Conservation (phyloP, 2,888 invertebrate species). For the Dioctria rufipes region DNA sequence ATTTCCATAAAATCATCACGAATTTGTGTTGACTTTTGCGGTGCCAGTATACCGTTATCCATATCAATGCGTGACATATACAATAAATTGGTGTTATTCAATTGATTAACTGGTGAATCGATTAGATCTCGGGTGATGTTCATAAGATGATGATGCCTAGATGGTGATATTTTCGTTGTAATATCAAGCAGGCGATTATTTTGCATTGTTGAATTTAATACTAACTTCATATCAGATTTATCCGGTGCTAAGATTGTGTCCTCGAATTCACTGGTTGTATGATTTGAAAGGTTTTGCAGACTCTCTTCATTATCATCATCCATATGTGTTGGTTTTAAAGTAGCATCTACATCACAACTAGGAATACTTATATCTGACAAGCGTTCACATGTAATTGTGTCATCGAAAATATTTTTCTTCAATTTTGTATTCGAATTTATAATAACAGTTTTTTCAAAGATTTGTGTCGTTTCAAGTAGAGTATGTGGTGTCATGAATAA, state of each 20-base stretch:
- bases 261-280: slow-evolving; percentile 56
- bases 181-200: slow-evolving; percentile 67
- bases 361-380: slow-evolving; percentile 48
- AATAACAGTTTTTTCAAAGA: slow-evolving; percentile 28
- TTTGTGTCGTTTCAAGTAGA: slow-evolving; percentile 31
- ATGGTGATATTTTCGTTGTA: slow-evolving; percentile 63
- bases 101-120: slow-evolving; percentile 60
- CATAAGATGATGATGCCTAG: slow-evolving; percentile 61
- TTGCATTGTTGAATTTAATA: slow-evolving; percentile 68
- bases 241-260: slow-evolving; percentile 64
- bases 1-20: slow-evolving; percentile 63
- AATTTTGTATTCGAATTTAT: slow-evolving; percentile 32
- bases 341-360: slow-evolving; percentile 38
- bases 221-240: slow-evolving; percentile 67
- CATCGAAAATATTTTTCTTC: slow-evolving; percentile 34
- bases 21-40: neutral
- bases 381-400: slow-evolving; percentile 29
- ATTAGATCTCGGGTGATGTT: slow-evolving; percentile 67
- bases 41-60: neutral
- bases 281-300: slow-evolving; percentile 49
- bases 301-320: neutral
- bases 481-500: slow-evolving; percentile 40
- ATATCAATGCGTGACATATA: slow-evolving; percentile 65
- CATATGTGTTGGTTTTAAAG: neutral
- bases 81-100: slow-evolving; percentile 65